These are phyloP conservation scores for Casuarius casuarius DNA, from an alignment of 2,113 vertebrate species.

Conservation along the genomic window DNA sequence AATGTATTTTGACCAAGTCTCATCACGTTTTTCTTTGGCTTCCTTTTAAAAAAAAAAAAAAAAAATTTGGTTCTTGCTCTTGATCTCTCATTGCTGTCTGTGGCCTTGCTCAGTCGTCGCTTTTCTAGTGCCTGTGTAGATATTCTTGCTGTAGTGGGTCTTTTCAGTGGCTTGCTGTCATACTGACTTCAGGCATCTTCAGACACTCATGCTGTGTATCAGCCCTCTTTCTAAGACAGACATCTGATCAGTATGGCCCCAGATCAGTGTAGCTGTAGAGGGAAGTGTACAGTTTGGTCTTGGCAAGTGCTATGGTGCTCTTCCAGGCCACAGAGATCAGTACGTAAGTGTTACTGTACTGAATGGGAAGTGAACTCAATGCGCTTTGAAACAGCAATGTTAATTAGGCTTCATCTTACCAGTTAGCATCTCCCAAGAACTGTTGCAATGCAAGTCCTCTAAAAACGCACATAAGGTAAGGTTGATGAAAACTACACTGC, in stretches of 20 bases:
- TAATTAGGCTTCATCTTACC: not conserved
- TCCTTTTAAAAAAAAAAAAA: not conserved
- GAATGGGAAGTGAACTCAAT: not conserved
- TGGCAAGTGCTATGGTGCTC: not conserved
- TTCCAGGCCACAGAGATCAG: not conserved
- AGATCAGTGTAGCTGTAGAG: not conserved
- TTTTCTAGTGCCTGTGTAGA: not conserved
- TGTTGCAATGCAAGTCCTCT: not conserved
- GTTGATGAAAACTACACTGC: rapidly evolving
- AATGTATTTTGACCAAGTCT: not conserved
- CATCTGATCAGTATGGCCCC: not conserved
- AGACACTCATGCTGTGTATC: not conserved
- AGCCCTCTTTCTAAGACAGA: rapidly evolving
- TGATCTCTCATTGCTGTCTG: not conserved
- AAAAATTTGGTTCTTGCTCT: not conserved
- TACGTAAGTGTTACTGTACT: rapidly evolving
- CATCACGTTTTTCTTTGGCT: not conserved
- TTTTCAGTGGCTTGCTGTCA: not conserved
- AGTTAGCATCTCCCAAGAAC: not conserved
- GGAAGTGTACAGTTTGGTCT: not conserved
- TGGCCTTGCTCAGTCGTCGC: not conserved
- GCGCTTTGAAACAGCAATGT: not conserved
- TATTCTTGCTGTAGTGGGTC: not conserved
- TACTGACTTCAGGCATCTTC: not conserved
- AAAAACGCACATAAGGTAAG: not conserved